Base-by-base conservation (phyloP, 2,113 vertebrate genomes). In the Percina caprodes region DNA sequence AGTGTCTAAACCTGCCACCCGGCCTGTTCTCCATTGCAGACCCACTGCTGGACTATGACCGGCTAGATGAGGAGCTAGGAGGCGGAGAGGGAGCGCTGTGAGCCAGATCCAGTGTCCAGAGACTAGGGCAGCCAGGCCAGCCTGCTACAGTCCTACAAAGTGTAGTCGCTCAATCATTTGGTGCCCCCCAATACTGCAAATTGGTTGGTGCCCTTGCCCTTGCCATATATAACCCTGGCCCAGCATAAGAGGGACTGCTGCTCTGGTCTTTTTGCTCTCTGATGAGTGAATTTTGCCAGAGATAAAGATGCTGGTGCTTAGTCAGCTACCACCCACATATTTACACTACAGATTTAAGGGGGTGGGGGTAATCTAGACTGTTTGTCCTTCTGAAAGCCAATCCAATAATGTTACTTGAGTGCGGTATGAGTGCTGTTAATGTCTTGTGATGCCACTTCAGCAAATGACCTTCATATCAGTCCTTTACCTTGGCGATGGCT, bases 361-460 rank as follows among this genome's bases (percentile, higher is more conserved):
- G 42, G 54, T n/a, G 55, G 59, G 51, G 52, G 15, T 30, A 61
- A 56, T 70, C 21, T 7, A 71, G 65, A 65, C 56, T n/a, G 51
- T 48, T 48, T 46, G 74, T 75, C 45, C 75, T 48, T 68, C 42
- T 39, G 67, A 76, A 86, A 82, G 62, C 69, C 77, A 88, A 93
- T 90, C 78, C 58, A 88, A 90, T 91, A 85, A 85, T 70, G 76
- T 67, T 73, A 52, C 83, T 74, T 2, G 55, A 79, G 77, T 54
- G 51, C 51, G 16, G 21, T 58, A 77, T 72, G 66, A 77, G 23
- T 82, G 69, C 75, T 46, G 66, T 46, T 81, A 77, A 78, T 54
- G 66, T 81, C 26, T 58, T 70, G 15, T 6, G 24, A 52, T 75
- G 71, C 23, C 14, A 71, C 33, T 69, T 73, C 65, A 35, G 78